A percentile compares a stretch with the other conserved stretches of the same genome.
Conservation (phyloP, 2,888 invertebrate species). For the Vandiemenella viatica region DNA sequence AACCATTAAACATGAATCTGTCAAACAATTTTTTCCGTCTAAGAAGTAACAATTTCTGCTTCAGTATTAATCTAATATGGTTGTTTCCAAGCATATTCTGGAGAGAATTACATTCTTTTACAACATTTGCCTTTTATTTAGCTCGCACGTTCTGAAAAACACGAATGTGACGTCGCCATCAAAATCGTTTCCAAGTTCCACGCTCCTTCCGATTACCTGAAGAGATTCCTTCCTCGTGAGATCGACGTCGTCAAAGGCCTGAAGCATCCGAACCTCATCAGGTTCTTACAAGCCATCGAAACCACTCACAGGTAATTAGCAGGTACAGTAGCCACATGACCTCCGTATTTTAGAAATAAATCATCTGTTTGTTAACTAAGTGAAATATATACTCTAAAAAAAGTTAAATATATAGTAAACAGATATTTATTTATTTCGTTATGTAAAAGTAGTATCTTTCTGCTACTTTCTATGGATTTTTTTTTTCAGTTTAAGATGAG, state of each 20-base stretch:
- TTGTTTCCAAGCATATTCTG: background rate
- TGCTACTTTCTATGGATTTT: too few relatives aligned
- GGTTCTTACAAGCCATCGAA: constrained; percentile 70
- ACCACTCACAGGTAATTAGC: constrained; percentile 59
- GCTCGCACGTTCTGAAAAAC: constrained; percentile 58
- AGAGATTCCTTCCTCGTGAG: constrained; percentile 66
- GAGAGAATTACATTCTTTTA: background rate
- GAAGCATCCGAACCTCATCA: constrained; percentile 62
- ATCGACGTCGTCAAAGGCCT: constrained; percentile 69
- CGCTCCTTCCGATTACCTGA: constrained; percentile 64
- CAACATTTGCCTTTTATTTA: constrained; percentile 22
- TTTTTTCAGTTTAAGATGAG: too few relatives aligned
- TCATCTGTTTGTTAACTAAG: background rate
- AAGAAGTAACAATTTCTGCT: too few relatives aligned
- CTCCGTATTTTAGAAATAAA: background rate
- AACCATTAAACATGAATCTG: too few relatives aligned
- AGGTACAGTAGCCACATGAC: background rate
- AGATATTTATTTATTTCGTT: too few relatives aligned
- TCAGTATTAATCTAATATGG: background rate
- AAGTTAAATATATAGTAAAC: too few relatives aligned
- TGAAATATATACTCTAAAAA: background rate
- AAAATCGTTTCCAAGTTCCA: constrained; percentile 73
- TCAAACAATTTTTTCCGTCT: too few relatives aligned
- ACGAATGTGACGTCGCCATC: constrained; percentile 59
- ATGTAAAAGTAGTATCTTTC: too few relatives aligned